Base-by-base conservation (phyloP, 2,113 vertebrate species). In the Phaethon lepturus region DNA sequence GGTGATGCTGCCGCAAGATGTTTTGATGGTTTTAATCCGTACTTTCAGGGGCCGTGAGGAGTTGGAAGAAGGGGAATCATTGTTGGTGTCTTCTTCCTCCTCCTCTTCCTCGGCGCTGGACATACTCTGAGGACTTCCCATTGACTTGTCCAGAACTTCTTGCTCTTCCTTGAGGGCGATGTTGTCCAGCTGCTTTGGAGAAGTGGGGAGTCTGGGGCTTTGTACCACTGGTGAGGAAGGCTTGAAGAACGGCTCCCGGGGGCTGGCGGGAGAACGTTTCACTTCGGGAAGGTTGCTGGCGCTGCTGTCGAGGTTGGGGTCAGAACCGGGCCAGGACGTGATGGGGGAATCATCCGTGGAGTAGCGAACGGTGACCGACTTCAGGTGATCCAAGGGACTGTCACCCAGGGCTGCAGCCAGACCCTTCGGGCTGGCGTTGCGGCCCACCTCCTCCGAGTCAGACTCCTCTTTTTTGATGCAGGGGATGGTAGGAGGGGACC, bases 1-100 rank as follows among this genome's bases (percentile, higher is more conserved):
- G 22, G 98, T 99, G 95, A 99, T 98, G 95, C 98, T 99, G 25
- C 99, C 99, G 0, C 98, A 98, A 2, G 98, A 98, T 0, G 99
- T 99, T 82, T 99, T 99, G 74, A 99, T 98, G 44, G 99, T 99
- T 97, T 99, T 99, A 92, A 99, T 99, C 88, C 99, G 98, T 52
- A 99, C 99, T 66, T 99, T 99, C 63, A 99, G 98, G 4, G 99
- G 99, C 53, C 98, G 97, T 0, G 98, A 98, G 9, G 99, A 98
- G 62, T 90, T 95, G 67, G 98, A 98, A 5, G 98, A 98, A 11
- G 98, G 97, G 2, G 98, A 98, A 5, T 98, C 97, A 1, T 98
- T 95, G 68, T 40, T 96, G 68, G 97, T 96, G 38, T 94, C 98
- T 47, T 73, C 98, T 53, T 81, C 97, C 1, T 94, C 94, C 25